Evolutionary conservation across 2,888 invertebrate genomes (phyloP).

Genomic region (Heliconius erato): DNA sequence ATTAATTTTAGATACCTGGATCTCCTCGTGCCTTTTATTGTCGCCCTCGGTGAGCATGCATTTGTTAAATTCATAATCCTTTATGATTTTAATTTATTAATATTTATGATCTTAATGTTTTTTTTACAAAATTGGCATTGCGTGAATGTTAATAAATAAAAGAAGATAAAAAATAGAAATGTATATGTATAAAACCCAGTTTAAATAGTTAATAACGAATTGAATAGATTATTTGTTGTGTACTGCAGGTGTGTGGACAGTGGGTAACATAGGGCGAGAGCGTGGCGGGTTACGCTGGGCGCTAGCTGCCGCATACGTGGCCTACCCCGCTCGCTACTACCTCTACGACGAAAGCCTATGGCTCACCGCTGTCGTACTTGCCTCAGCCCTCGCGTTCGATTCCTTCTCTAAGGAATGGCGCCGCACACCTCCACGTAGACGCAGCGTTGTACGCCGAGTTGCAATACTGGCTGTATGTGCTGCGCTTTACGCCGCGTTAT

Average conservation of each 20-base stretch:
- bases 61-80: neutral
- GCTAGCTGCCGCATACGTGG: conserved; percentile 88
- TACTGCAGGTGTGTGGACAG: conserved; percentile 93
- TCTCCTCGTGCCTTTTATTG: conserved; percentile 89
- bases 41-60: conserved; percentile 88
- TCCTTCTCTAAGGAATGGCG: conserved; percentile 92
- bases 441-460: conserved; percentile 79
- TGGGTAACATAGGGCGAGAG: conserved; percentile 96
- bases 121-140: too few relatives aligned
- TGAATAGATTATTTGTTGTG: neutral
- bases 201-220: neutral
- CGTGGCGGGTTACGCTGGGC: conserved; percentile 90
- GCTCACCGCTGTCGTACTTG: conserved; percentile 88
- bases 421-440: conserved; percentile 85
- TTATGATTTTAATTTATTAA: neutral
- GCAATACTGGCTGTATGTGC: conserved; percentile 86
- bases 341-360: conserved; percentile 91
- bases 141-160: too few relatives aligned
- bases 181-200: too few relatives aligned
- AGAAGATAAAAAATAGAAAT: too few relatives aligned
- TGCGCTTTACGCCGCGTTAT: conserved; percentile 89
- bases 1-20: conserved; percentile 90
- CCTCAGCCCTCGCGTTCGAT: conserved; percentile 90
- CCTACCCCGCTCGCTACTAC: conserved; percentile 89
- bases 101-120: neutral